Percentiles rank a stretch among this genome's conserved stretches.
These are phyloP conservation scores for Sceloporus tristichus DNA, from an alignment of 2,113 vertebrate species.

Conservation along the genomic window DNA sequence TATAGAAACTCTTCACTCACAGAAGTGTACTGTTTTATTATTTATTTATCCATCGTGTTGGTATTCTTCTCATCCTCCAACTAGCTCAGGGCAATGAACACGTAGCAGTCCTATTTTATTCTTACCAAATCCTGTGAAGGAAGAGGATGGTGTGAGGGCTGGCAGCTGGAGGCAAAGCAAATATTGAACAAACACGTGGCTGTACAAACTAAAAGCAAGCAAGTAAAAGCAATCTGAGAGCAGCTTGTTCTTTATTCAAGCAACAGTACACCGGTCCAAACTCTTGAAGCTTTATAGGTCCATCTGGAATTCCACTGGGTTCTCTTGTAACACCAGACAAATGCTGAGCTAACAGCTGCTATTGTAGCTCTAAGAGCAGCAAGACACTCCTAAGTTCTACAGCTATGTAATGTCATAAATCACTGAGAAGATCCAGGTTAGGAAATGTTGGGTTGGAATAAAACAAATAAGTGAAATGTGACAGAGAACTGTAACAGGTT, in stretches of 20 bases:
- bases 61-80: not conserved
- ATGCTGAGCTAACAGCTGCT: not conserved
- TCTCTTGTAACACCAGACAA: not conserved
- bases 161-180: not conserved
- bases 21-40: not conserved
- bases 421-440: not conserved
- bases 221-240: not conserved
- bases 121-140: not conserved
- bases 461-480: not conserved
- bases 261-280: not conserved
- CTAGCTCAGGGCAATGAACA: not conserved
- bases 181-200: not conserved
- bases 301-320: not conserved
- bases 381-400: not conserved
- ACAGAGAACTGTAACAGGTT: not conserved
- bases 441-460: not conserved
- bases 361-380: not conserved
- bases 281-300: not conserved
- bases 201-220: not conserved
- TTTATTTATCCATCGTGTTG: not conserved
- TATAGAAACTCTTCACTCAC: conserved; percentile 19
- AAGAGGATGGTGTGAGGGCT: not conserved
- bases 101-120: not conserved
- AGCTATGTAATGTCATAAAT: not conserved
- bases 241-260: not conserved